Percentiles rank a stretch among this genome's conserved stretches.
Conservation (phyloP, 64 coral and sea anemone species). For the Exaiptasia diaphana region DNA sequence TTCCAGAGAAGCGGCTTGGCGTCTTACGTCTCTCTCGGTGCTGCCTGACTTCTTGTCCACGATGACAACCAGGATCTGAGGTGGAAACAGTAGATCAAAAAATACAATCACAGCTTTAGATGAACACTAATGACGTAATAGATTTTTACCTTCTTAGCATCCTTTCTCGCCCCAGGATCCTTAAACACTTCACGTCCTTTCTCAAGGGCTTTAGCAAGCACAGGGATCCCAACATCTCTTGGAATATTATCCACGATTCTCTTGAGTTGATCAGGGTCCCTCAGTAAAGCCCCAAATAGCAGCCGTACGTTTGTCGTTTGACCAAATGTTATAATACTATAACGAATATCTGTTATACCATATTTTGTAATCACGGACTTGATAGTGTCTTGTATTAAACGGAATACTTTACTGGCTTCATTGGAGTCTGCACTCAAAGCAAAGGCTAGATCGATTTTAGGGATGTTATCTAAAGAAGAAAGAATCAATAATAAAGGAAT, state of each 20-base stretch:
- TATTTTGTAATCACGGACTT: constrained; percentile 37
- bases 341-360: constrained; percentile 35
- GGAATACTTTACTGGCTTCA: constrained; percentile 6
- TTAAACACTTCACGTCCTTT: constrained; percentile 43
- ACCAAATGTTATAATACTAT: constrained; percentile 37
- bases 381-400: constrained; percentile 54
- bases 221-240: constrained; percentile 20
- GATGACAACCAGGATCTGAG: constrained; percentile 56
- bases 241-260: neutral
- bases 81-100: neutral
- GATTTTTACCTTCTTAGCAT: constrained; percentile 24
- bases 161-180: constrained; percentile 5
- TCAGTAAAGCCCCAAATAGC: constrained; percentile 9
- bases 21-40: constrained; percentile 16
- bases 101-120: neutral
- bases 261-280: neutral
- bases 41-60: constrained; percentile 58
- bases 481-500: too few relatives aligned
- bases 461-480: constrained; percentile 7
- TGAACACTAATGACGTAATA: too few relatives aligned
- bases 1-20: constrained; percentile 10
- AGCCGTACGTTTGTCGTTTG: neutral
- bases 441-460: constrained; percentile 7
- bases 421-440: neutral
- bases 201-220: constrained; percentile 58